Base-by-base conservation (phyloP, 2,888 invertebrate genomes). In the Hirtodrosophila alboralis region DNA sequence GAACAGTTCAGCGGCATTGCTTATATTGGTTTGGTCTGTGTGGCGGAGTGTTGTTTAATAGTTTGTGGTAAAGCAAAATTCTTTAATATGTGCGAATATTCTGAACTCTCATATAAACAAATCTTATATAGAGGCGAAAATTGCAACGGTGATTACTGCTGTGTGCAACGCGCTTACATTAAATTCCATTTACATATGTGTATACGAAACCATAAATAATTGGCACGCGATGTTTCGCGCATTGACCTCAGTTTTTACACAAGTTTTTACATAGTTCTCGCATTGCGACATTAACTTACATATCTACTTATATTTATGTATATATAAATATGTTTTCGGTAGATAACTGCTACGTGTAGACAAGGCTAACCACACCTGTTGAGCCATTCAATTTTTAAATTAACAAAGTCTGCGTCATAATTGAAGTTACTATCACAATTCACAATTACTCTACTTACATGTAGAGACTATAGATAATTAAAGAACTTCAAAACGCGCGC, bases 181-280 rank as follows among this genome's bases (percentile, higher is more conserved):
- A 12, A n/a, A n/a, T 26, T 10, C 13, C 9, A 37, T 36, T 30
- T 7, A 30, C 23, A 49, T 78, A 77, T n/a, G n/a, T n/a, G n/a
- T n/a, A n/a, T n/a, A 70, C 70, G 77, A 80, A 62, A 65, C 43
- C 59, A 43, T 47, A 38, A 57, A 64, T 62, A 72, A 43, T 58
- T 65, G 59, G 62, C 71, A 78, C 71, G 72, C 63, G 64, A 72
- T 41, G 14, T n/a, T 33, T 37, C 40, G 36, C 36, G 51, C 47
- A 53, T 36, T 53, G 49, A 43, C 21, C 38, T 6, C 59, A 33
- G 10, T 23, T 33, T 41, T 36, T 48, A n/a, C 34, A 37, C 36
- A 59, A 41, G 41, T 64, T 38, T n/a, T 38, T 38, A 6, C 36
- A 41, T 10, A 13, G 21, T 12, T 30, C 12, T 16, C 6, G 38